These are phyloP conservation scores for Acropora tenuis DNA, from an alignment of 64 coral and sea anemone genomes.

Conservation along the genomic window DNA sequence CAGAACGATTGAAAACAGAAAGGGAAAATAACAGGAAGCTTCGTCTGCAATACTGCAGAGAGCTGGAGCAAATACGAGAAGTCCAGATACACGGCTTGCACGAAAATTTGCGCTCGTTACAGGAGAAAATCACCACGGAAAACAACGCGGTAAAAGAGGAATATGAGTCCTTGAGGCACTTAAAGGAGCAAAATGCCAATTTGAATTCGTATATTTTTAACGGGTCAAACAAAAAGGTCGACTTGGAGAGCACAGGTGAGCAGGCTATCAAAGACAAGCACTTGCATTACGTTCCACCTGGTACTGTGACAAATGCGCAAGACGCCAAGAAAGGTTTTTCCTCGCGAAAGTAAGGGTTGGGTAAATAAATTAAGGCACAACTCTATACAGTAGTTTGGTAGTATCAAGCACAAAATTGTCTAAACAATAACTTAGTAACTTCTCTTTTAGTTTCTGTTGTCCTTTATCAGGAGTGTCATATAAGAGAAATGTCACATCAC, in stretches of 20 bases:
- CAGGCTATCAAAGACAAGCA: background rate
- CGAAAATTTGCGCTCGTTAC: background rate
- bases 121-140: constrained; percentile 14
- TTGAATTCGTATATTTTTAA: background rate
- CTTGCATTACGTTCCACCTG: background rate
- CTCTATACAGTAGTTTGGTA: no score
- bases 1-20: background rate
- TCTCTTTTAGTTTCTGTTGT: no score
- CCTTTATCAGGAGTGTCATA: no score
- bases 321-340: no score
- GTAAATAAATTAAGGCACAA: no score
- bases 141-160: background rate
- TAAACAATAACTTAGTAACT: no score
- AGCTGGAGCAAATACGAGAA: constrained; percentile 12
- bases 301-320: background rate
- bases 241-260: background rate
- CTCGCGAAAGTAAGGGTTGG: no score
- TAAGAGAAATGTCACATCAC: no score
- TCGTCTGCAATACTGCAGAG: background rate
- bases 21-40: background rate
- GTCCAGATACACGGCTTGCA: background rate
- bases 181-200: background rate
- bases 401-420: no score
- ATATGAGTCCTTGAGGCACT: background rate
- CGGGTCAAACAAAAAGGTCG: background rate